A percentile compares a stretch with the other conserved stretches of the same genome.
Evolutionary conservation across 2,797 vertebrate species (phyloP).

Genomic region (Parambassis ranga): DNA sequence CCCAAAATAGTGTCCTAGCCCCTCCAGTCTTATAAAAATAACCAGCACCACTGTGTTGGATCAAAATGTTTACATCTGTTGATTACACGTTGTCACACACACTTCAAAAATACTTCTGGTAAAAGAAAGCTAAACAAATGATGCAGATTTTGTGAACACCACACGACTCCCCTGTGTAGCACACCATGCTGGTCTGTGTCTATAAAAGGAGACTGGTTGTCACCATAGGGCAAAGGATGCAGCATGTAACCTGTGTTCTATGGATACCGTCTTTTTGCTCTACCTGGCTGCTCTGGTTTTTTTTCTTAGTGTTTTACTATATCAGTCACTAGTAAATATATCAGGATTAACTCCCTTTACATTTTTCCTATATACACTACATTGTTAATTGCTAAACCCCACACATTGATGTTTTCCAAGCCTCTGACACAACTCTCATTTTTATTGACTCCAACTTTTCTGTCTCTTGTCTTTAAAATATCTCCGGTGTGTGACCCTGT

Average conservation of each 20-base stretch:
- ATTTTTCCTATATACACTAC: no score
- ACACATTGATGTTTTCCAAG: no score
- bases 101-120: no score
- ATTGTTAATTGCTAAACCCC: no score
- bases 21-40: background rate
- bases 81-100: no score
- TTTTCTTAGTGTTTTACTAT: no score
- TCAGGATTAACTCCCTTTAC: no score
- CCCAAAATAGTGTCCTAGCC: background rate
- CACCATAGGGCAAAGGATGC: slow-evolving; percentile 5
- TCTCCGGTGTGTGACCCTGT: slow-evolving; percentile 19
- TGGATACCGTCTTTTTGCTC: slow-evolving; percentile 27
- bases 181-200: slow-evolving; percentile 3
- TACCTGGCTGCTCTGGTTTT: background rate
- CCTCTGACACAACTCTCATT: no score
- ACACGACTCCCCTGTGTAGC: background rate
- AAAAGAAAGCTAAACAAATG: background rate
- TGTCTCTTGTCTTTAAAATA: no score
- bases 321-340: no score
- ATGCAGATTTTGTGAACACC: background rate
- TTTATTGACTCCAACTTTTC: no score
- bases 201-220: slow-evolving; percentile 46
- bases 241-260: slow-evolving; percentile 27
- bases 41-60: background rate
- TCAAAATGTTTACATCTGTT: background rate